A percentile compares a stretch with the other conserved stretches of the same genome.
phyloP scores from a whole-genome alignment of 2,888 invertebrate species.

The Chouioia cunea region DNA sequence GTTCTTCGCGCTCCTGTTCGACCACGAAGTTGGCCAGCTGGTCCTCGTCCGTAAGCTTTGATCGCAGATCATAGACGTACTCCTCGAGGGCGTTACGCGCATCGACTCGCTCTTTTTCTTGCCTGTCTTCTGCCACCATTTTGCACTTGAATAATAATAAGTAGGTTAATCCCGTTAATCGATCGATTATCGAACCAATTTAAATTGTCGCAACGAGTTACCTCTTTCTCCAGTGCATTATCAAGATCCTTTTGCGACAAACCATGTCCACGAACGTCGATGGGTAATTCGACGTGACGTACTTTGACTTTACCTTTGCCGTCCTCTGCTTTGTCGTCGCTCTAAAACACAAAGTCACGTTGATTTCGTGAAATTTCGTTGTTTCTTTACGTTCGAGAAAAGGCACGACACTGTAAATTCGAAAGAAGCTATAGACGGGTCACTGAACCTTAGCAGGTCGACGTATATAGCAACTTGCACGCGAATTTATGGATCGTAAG shows the following conservation, averaged over 20 bases:
- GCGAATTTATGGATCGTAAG: slow-evolving; percentile 5
- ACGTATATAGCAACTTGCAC: slow-evolving; percentile 17
- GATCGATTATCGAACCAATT: not conserved
- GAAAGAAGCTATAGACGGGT: slow-evolving; percentile 10
- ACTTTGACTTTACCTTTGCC: slow-evolving; percentile 82
- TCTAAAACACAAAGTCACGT: slow-evolving; percentile 54
- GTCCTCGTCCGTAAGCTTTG: slow-evolving; percentile 85
- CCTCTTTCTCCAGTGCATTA: slow-evolving; percentile 83
- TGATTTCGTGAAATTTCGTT: not conserved
- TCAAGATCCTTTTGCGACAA: slow-evolving; percentile 80
- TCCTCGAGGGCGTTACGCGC: slow-evolving; percentile 98
- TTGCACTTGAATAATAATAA: slow-evolving; percentile 71
- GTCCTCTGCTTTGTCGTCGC: slow-evolving; percentile 72
- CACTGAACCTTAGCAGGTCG: not conserved
- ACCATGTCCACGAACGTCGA: slow-evolving; percentile 82
- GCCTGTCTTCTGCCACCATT: slow-evolving; percentile 87
- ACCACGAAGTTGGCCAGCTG: slow-evolving; percentile 82
- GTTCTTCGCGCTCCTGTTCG: slow-evolving; percentile 76
- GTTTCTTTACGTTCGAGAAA: slow-evolving; percentile 13
- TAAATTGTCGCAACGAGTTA: slow-evolving; percentile 61
- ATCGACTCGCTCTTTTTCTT: slow-evolving; percentile 95
- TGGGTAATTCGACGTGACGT: slow-evolving; percentile 87
- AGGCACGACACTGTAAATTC: not conserved
- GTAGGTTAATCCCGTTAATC: not conserved
- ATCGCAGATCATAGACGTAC: slow-evolving; percentile 96